Percentiles rank a stretch among this genome's conserved stretches.
These are phyloP conservation scores for Cassiopea andromeda DNA, from an alignment of 30 jellyfish, hydroid and myxozoan species.

Conservation along the genomic window DNA sequence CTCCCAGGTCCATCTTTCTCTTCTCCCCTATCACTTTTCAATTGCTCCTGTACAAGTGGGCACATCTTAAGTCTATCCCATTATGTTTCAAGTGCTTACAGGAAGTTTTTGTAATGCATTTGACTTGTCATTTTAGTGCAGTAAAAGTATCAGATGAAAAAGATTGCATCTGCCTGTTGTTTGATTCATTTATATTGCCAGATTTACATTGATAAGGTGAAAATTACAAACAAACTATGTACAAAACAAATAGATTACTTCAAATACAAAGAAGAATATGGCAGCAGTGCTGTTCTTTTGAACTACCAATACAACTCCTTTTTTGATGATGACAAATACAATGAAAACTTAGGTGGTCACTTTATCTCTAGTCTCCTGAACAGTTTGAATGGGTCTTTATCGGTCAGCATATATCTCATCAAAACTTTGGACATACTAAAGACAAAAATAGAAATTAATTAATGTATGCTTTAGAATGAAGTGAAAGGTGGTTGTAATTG, in stretches of 20 bases:
- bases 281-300: too few relatives aligned
- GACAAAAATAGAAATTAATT: not conserved
- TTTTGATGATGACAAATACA: not conserved
- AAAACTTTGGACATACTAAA: conserved; percentile 55
- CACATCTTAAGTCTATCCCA: too few relatives aligned
- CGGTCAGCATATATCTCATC: conserved; percentile 49
- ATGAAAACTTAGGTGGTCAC: not conserved
- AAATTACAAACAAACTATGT: not conserved
- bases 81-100: too few relatives aligned
- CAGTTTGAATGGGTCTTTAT: not conserved
- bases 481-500: not conserved
- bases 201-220: not conserved
- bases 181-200: not conserved
- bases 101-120: too few relatives aligned
- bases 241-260: not conserved
- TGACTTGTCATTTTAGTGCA: too few relatives aligned
- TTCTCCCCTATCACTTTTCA: too few relatives aligned
- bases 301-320: too few relatives aligned
- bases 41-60: too few relatives aligned
- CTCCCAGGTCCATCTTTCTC: too few relatives aligned
- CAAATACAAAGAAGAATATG: not conserved
- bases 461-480: not conserved
- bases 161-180: not conserved
- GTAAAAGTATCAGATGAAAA: too few relatives aligned
- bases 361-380: not conserved